These are phyloP conservation scores for Melanotaenia duboulayi DNA, from an alignment of 2,113 vertebrate species.

Conservation along the genomic window DNA sequence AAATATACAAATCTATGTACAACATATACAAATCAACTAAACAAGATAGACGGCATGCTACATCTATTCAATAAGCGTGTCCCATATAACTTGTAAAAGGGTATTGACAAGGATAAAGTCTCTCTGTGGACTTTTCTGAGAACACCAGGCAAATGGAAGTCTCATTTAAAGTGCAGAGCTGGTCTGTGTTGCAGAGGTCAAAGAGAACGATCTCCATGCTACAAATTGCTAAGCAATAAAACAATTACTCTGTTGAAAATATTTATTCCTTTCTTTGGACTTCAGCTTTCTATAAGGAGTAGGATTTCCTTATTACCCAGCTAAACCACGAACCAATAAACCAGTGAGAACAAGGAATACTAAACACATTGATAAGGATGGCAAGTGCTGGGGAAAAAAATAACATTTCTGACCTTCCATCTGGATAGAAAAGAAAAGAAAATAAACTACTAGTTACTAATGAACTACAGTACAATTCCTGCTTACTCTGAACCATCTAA, in stretches of 20 bases:
- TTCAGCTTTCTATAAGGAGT: not conserved
- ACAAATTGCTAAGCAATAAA: too few relatives aligned
- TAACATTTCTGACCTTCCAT: not conserved
- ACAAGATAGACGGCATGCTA: too few relatives aligned
- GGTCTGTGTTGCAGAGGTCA: not conserved
- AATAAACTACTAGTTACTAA: not conserved
- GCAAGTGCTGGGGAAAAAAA: not conserved
- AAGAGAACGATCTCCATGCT: too few relatives aligned
- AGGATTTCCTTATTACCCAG: not conserved
- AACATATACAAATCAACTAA: too few relatives aligned
- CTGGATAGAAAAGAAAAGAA: slow-evolving; percentile 4
- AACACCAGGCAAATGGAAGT: not conserved
- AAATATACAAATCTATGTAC: too few relatives aligned
- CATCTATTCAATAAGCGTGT: not conserved
- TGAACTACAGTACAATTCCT: not conserved
- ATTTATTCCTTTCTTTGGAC: too few relatives aligned
- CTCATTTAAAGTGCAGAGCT: too few relatives aligned
- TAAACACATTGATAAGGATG: not conserved
- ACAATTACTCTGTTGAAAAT: too few relatives aligned
- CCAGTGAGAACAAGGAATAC: too few relatives aligned
- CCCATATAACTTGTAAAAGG: not conserved
- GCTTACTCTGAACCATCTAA: slow-evolving; percentile 2
- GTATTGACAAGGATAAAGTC: not conserved
- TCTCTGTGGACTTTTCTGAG: not conserved
- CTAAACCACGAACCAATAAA: not conserved